Percentiles rank a stretch among this genome's conserved stretches.
These are phyloP conservation scores for Scomberomorus guttatus DNA, from an alignment of 2,797 vertebrate species.

Conservation along the genomic window DNA sequence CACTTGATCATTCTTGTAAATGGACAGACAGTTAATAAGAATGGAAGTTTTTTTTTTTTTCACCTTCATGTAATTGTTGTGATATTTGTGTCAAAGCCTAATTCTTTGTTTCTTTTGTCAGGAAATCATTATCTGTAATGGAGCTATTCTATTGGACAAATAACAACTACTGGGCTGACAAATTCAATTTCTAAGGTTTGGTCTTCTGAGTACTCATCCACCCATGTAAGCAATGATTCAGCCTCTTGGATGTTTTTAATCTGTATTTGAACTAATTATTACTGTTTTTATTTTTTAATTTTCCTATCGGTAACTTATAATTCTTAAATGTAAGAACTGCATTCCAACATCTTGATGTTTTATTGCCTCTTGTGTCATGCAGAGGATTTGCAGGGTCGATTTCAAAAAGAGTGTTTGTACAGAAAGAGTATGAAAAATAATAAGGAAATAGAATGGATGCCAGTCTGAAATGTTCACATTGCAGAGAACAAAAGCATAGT, in stretches of 20 bases:
- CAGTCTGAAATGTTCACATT: background rate
- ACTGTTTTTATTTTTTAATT: background rate
- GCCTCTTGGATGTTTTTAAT: background rate
- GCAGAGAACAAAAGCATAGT: background rate
- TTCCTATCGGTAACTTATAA: background rate
- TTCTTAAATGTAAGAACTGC: background rate
- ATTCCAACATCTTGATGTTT: background rate
- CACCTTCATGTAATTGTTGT: background rate
- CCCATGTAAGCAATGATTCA: background rate
- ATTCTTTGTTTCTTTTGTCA: constrained; percentile 54
- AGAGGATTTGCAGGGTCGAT: background rate
- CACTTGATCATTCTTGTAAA: background rate
- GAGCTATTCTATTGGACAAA: constrained; percentile 29
- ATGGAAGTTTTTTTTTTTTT: background rate
- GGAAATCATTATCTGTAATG: constrained; percentile 64
- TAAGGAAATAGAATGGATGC: constrained; percentile 10
- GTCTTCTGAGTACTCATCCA: background rate
- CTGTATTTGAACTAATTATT: background rate
- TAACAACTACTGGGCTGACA: constrained; percentile 1
- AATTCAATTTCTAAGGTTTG: constrained; percentile 7
- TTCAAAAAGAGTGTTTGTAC: background rate
- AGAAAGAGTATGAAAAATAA: constrained; percentile 36
- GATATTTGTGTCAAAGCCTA: constrained; percentile 12
- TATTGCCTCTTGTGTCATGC: background rate
- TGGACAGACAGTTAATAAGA: background rate